Percentiles rank a stretch among this genome's conserved stretches.
Evolutionary conservation across 2,888 invertebrate species (phyloP).

Genomic region (Polymixis flavicincta): DNA sequence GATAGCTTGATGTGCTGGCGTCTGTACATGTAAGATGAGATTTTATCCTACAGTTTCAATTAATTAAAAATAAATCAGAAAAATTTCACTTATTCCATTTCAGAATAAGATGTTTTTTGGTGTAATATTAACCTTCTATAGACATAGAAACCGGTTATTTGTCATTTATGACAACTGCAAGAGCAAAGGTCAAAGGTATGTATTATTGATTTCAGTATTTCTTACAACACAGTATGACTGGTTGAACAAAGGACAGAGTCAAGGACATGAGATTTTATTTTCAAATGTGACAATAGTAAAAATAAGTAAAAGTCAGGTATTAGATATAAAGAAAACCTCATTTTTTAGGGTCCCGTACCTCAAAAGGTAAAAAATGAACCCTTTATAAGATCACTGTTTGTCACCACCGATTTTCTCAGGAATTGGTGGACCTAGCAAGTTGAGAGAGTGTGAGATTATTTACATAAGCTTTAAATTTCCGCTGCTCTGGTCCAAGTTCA

Average conservation of each 20-base stretch:
- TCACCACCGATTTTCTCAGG: too few species aligned
- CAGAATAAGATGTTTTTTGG: neutral
- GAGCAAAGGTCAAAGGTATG: neutral
- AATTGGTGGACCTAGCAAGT: too few species aligned
- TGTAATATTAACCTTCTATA: too few species aligned
- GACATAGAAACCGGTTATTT: neutral
- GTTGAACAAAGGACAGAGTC: neutral
- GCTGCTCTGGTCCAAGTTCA: too few species aligned
- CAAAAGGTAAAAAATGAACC: too few species aligned
- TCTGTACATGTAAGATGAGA: too few species aligned
- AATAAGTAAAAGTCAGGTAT: neutral
- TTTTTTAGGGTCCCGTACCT: too few species aligned
- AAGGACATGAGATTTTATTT: neutral
- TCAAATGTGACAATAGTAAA: neutral
- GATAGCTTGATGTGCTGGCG: too few species aligned
- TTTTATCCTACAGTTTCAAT: neutral
- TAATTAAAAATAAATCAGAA: neutral
- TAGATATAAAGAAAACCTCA: neutral
- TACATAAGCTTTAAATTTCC: too few species aligned
- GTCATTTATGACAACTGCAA: neutral
- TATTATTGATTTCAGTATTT: conserved; percentile 1
- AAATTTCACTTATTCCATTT: neutral
- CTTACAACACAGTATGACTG: neutral
- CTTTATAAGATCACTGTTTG: too few species aligned
- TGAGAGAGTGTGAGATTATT: too few species aligned